phyloP scores from a whole-genome alignment of 2,797 vertebrate species.

The Chiloscyllium punctatum region DNA sequence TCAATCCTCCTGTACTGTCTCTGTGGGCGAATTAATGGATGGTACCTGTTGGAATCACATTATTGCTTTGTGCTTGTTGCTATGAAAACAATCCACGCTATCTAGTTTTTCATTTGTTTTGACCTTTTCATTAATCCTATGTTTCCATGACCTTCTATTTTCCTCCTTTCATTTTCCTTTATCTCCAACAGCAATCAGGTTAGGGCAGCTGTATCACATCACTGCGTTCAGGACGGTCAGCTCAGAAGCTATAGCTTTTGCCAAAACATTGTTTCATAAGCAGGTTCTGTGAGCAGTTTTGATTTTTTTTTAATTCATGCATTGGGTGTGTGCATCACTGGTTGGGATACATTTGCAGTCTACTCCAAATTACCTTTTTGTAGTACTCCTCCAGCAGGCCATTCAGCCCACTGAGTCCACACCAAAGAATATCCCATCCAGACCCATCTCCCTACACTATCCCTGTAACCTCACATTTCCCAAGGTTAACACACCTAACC shows the following conservation, averaged over 20 bases:
- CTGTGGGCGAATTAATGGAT: background rate
- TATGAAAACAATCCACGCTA: conserved; percentile 9
- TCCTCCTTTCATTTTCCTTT: background rate
- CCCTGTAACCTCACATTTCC: too few species aligned
- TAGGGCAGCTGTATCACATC: background rate
- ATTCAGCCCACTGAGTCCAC: too few species aligned
- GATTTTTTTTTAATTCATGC: too few species aligned
- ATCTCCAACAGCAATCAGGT: background rate
- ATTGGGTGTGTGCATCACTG: too few species aligned
- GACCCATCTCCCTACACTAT: too few species aligned
- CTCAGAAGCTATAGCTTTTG: background rate
- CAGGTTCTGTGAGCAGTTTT: background rate
- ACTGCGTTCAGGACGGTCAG: too few species aligned
- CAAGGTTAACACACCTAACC: too few species aligned
- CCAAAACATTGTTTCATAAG: background rate
- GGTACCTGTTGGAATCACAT: conserved; percentile 2
- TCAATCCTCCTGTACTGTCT: background rate
- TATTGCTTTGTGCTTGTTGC: conserved; percentile 26
- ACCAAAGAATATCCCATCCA: too few species aligned
- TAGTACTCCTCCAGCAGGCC: too few species aligned
- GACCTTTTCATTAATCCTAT: conserved; percentile 13
- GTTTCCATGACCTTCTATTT: background rate
- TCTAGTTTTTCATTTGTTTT: conserved; percentile 30
- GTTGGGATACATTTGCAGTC: too few species aligned
- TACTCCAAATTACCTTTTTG: too few species aligned